phyloP scores from a whole-genome alignment of 2,797 vertebrate species.

The Enteromius paludinosus region DNA sequence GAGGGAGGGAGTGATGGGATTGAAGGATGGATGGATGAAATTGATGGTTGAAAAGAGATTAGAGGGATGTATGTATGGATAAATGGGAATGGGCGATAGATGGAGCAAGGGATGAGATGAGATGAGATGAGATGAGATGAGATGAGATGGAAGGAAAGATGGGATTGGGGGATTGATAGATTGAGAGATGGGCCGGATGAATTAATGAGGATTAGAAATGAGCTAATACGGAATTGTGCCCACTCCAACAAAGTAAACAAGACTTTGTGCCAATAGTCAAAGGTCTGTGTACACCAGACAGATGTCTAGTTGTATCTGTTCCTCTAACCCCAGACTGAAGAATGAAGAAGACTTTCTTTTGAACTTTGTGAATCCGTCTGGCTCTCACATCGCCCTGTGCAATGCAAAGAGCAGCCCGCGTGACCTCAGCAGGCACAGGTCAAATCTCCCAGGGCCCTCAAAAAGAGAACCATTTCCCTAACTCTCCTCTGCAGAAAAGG shows the following conservation, averaged over 20 bases:
- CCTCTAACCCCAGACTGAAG: background rate
- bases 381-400: background rate
- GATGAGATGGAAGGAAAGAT: background rate
- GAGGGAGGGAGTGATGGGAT: no score
- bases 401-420: background rate
- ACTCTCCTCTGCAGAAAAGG: background rate
- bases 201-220: background rate
- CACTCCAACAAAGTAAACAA: background rate
- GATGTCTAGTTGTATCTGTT: background rate
- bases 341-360: background rate
- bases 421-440: conserved; percentile 41
- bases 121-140: background rate
- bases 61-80: background rate
- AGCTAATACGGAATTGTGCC: background rate
- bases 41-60: no score
- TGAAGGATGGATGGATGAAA: background rate
- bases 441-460: conserved; percentile 28
- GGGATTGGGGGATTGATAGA: background rate
- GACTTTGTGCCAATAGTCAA: background rate
- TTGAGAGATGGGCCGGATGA: no score
- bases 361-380: background rate
- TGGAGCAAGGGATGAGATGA: background rate
- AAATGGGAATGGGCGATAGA: background rate
- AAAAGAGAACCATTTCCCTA: conserved; percentile 10
- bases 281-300: background rate